Evolutionary conservation across 2,888 invertebrate genomes (phyloP).

Genomic region (Adelphocoris suturalis): DNA sequence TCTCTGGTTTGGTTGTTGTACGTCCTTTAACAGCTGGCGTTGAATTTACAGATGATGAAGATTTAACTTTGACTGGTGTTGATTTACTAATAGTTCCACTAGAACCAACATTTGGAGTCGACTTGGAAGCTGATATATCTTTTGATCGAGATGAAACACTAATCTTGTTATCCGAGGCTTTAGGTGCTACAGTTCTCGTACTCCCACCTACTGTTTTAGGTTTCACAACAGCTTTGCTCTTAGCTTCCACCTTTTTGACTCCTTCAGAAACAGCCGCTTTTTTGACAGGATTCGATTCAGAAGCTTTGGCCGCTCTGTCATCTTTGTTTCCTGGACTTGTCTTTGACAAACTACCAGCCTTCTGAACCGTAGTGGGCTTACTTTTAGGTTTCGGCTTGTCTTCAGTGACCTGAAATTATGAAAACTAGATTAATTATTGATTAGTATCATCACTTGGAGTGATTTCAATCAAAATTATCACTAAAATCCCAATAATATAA

Average conservation of each 20-base stretch:
- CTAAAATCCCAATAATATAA: background rate
- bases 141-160: background rate
- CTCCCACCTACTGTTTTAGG: background rate
- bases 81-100: background rate
- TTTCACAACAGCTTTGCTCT: background rate
- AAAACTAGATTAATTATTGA: background rate
- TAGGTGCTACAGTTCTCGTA: background rate
- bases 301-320: slow-evolving; percentile 23
- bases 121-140: background rate
- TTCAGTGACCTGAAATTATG: slow-evolving; percentile 40
- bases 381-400: slow-evolving; percentile 43
- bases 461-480: background rate
- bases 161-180: background rate
- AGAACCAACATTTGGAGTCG: background rate
- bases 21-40: background rate
- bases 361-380: background rate
- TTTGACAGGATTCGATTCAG: background rate
- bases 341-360: background rate
- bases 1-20: background rate
- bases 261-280: background rate
- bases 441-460: no score
- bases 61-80: slow-evolving; percentile 6
- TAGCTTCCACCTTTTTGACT: slow-evolving; percentile 5
- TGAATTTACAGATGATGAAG: background rate
- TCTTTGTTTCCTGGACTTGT: background rate